Conservation (phyloP, 1,140 invertebrate genomes). For the Amphibalanus amphitrite region DNA sequence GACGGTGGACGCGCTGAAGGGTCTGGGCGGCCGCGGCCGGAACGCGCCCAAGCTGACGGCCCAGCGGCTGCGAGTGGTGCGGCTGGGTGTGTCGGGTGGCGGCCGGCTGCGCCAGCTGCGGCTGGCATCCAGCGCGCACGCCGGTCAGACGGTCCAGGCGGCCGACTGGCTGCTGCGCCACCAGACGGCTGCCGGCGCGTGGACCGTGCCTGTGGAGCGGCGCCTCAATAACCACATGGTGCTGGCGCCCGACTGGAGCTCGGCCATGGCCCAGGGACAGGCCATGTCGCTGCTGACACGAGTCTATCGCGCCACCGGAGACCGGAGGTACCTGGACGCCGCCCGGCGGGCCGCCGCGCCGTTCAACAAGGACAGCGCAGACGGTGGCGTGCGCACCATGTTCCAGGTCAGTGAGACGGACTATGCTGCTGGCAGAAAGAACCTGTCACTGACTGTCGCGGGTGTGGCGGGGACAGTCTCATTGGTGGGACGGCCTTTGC, state of each 20-base stretch:
- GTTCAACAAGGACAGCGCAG: slow-evolving; percentile 41
- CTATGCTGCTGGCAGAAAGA: too few relatives aligned
- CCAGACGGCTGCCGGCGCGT: slow-evolving; percentile 72
- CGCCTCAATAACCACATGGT: slow-evolving; percentile 35
- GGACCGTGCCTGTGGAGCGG: slow-evolving; percentile 69
- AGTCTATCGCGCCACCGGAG: slow-evolving; percentile 64
- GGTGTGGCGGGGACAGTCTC: too few relatives aligned
- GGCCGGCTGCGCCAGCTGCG: slow-evolving; percentile 67
- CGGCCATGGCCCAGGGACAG: slow-evolving; percentile 92
- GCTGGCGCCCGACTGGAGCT: slow-evolving; percentile 78
- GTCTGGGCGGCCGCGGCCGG: slow-evolving; percentile 27
- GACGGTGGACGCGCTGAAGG: not conserved
- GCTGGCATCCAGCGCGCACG: slow-evolving; percentile 61
- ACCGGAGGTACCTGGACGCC: slow-evolving; percentile 58
- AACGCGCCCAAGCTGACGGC: not conserved
- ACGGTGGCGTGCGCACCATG: slow-evolving; percentile 60
- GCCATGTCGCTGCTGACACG: slow-evolving; percentile 80
- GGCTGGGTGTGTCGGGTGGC: slow-evolving; percentile 32
- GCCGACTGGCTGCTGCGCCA: slow-evolving; percentile 81
- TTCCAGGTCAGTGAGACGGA: slow-evolving; percentile 36
- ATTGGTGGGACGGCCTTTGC: too few relatives aligned
- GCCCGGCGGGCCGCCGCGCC: slow-evolving; percentile 61
- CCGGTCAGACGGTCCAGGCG: slow-evolving; percentile 75
- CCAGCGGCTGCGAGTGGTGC: not conserved
- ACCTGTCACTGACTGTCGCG: too few relatives aligned